A percentile compares a stretch with the other conserved stretches of the same genome.
Conservation (phyloP, 2,113 vertebrate genomes). For the Ciconia boyciana region DNA sequence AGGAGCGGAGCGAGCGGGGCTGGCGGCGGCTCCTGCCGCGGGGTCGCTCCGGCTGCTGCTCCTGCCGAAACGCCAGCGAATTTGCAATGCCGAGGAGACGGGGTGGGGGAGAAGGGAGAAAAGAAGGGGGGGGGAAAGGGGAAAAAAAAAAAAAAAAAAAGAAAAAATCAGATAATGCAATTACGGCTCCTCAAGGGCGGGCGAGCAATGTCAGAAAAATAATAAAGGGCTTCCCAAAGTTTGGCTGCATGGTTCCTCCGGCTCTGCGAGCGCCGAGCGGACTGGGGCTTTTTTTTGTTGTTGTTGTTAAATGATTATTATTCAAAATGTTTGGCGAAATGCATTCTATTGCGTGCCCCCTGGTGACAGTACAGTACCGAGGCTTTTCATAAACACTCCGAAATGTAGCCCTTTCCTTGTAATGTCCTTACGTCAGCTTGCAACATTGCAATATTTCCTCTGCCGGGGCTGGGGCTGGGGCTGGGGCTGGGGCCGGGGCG, state of each 20-base stretch:
- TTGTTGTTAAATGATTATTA: conserved; percentile 38
- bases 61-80: neutral
- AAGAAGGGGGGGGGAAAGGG: too few species aligned
- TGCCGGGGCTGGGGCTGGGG: conserved; percentile 1
- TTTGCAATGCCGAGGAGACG: neutral
- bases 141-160: neutral
- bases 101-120: neutral
- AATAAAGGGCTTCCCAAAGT: conserved; percentile 13
- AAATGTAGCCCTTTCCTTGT: conserved; percentile 60
- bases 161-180: neutral
- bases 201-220: conserved; percentile 27
- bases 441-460: conserved; percentile 59
- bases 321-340: conserved; percentile 36
- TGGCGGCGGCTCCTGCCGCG: conserved; percentile 53
- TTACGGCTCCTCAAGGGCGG: conserved; percentile 35
- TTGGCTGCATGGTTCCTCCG: conserved; percentile 43
- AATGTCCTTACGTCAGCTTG: conserved; percentile 74
- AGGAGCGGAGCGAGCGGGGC: conserved; percentile 21
- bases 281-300: neutral
- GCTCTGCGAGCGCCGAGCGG: neutral
- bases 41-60: neutral
- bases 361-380: conserved; percentile 77
- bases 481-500: neutral
- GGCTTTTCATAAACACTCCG: conserved; percentile 62
- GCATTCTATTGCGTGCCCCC: conserved; percentile 76